These are phyloP conservation scores for Porites rus DNA, from an alignment of 92 coral and sea anemone genomes.

Conservation along the genomic window DNA sequence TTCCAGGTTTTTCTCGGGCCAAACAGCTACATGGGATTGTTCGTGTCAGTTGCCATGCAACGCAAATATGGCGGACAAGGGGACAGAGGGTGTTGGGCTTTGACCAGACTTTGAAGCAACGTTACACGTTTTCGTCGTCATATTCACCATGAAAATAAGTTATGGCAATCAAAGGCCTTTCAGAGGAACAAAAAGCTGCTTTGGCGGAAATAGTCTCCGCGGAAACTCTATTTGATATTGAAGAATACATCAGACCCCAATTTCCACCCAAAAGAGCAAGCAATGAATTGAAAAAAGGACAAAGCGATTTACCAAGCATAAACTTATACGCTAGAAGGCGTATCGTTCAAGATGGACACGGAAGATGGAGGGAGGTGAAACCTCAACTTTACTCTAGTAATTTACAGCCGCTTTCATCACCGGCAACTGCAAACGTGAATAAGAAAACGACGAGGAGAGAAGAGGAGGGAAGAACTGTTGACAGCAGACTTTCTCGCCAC, in stretches of 20 bases:
- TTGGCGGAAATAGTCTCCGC: slow-evolving; percentile 78
- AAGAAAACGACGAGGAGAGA: neutral
- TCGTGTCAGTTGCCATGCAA: slow-evolving; percentile 33
- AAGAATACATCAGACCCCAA: slow-evolving; percentile 81
- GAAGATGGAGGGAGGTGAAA: slow-evolving; percentile 94
- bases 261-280: slow-evolving; percentile 61
- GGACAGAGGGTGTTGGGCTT: neutral
- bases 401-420: slow-evolving; percentile 1
- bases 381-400: slow-evolving; percentile 36
- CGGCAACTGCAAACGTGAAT: neutral
- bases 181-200: slow-evolving; percentile 68
- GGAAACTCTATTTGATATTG: slow-evolving; percentile 81
- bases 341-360: slow-evolving; percentile 94
- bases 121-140: neutral
- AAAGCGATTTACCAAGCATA: slow-evolving; percentile 3
- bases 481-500: neutral
- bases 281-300: neutral
- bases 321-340: slow-evolving; percentile 57
- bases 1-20: neutral
- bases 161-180: slow-evolving; percentile 48
- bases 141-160: neutral
- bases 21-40: neutral
- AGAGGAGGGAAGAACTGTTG: neutral
- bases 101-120: neutral
- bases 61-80: neutral